These are phyloP conservation scores for Spermophilus dauricus DNA, from an alignment of 2,113 vertebrate species.

Conservation along the genomic window DNA sequence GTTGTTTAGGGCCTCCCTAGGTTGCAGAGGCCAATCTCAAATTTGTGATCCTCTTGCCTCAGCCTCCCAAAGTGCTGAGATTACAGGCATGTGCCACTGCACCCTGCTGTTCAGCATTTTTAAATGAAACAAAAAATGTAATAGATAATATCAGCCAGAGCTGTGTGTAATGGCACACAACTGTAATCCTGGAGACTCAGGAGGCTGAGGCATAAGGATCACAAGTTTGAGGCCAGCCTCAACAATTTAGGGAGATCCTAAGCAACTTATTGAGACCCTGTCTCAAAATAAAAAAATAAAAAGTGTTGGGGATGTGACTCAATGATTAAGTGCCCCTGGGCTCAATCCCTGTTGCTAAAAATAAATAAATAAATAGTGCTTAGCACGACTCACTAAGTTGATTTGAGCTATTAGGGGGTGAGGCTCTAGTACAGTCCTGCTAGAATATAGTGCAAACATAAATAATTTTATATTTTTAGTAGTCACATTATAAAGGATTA, in stretches of 20 bases:
- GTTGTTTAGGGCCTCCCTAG: no score
- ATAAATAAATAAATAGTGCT: neutral
- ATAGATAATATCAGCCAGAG: no score
- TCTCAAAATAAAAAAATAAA: neutral
- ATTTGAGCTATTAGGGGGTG: neutral
- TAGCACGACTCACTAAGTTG: neutral
- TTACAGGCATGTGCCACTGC: no score
- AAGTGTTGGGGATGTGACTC: neutral
- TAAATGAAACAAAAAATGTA: no score
- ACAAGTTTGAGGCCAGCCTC: neutral
- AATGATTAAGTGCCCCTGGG: neutral
- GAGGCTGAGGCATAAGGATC: neutral
- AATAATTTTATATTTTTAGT: conserved; percentile 41
- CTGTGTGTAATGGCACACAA: neutral
- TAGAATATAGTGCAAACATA: neutral
- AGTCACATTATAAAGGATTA: neutral
- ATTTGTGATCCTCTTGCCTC: no score
- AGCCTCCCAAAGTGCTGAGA: no score
- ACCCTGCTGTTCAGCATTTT: no score
- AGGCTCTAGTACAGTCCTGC: neutral
- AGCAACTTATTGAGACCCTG: neutral
- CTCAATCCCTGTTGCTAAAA: neutral
- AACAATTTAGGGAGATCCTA: neutral
- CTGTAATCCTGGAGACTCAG: neutral
- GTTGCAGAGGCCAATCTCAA: no score